Conservation (phyloP, 2,113 vertebrate species). For the Oxyruncus cristatus region DNA sequence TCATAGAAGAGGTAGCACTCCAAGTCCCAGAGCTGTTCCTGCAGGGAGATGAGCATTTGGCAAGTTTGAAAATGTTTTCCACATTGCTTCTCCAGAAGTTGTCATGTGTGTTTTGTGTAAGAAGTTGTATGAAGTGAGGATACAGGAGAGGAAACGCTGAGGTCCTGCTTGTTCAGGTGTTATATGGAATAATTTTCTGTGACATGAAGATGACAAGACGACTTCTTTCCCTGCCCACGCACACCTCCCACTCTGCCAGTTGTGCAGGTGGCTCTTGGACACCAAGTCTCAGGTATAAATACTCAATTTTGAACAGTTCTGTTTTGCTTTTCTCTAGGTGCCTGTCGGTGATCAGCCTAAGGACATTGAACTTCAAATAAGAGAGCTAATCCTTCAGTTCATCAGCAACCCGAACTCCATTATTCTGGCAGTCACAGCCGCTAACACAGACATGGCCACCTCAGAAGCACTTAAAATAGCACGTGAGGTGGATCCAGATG, state of each 20-base stretch:
- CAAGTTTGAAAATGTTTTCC: background rate
- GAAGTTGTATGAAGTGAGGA: background rate
- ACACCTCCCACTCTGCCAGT: background rate
- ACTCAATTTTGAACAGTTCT: background rate
- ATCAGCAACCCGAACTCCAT: slow-evolving; percentile 98
- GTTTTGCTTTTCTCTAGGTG: slow-evolving; percentile 72
- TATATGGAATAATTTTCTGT: background rate
- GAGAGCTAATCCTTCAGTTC: slow-evolving; percentile 91
- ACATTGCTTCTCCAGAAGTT: background rate
- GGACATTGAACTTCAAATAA: slow-evolving; percentile 96
- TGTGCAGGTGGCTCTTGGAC: background rate
- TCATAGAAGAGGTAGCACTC: background rate
- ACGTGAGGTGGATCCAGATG: slow-evolving; percentile 93
- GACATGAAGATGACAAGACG: background rate
- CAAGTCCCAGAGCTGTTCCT: background rate
- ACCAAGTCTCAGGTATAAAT: background rate
- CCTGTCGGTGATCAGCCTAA: slow-evolving; percentile 97
- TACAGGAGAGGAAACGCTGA: background rate
- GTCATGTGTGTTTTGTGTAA: background rate
- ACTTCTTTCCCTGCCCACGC: background rate
- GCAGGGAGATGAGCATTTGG: background rate
- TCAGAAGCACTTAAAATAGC: slow-evolving; percentile 97
- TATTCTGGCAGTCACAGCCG: slow-evolving; percentile 95
- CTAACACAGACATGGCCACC: slow-evolving; percentile 98
- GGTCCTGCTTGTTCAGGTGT: background rate